phyloP scores from a whole-genome alignment of 2,797 vertebrate species.

The Thalassophryne amazonica region DNA sequence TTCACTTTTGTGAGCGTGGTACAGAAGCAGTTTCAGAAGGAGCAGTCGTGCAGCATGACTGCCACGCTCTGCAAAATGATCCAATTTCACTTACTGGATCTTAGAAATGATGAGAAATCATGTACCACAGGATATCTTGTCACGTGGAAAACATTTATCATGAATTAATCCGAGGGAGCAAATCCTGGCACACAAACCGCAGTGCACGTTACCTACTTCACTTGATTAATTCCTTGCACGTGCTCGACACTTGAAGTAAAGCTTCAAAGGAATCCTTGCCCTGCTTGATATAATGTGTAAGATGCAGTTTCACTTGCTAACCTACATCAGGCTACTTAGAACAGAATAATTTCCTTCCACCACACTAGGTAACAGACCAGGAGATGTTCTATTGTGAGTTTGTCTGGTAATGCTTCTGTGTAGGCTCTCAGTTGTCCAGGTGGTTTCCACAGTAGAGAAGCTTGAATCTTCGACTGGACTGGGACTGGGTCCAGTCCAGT shows the following conservation, averaged over 20 bases:
- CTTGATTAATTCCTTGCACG: conserved; percentile 23
- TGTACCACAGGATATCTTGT: not conserved
- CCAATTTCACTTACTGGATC: not conserved
- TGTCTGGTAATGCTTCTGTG: no score
- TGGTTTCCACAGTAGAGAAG: no score
- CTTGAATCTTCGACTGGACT: no score
- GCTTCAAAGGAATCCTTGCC: conserved; percentile 16
- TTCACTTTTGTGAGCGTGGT: conserved; percentile 9
- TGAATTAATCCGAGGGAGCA: conserved; percentile 25
- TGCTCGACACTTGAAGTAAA: not conserved
- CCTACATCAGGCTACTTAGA: conserved; percentile 29
- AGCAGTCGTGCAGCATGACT: not conserved
- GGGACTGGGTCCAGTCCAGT: no score
- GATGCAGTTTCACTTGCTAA: conserved; percentile 11
- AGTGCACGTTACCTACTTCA: conserved; percentile 20
- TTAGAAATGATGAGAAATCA: conserved; percentile 28
- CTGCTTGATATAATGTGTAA: conserved; percentile 6
- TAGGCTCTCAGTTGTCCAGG: no score
- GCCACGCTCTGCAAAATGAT: not conserved
- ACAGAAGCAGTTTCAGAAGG: not conserved
- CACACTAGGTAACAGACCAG: not conserved
- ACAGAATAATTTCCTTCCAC: conserved; percentile 11
- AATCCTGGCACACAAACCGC: conserved; percentile 20
- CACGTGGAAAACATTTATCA: conserved; percentile 14
- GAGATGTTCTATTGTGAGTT: no score